These are phyloP conservation scores for Lithophane leautieri DNA, from an alignment of 2,888 invertebrate genomes.

Conservation along the genomic window DNA sequence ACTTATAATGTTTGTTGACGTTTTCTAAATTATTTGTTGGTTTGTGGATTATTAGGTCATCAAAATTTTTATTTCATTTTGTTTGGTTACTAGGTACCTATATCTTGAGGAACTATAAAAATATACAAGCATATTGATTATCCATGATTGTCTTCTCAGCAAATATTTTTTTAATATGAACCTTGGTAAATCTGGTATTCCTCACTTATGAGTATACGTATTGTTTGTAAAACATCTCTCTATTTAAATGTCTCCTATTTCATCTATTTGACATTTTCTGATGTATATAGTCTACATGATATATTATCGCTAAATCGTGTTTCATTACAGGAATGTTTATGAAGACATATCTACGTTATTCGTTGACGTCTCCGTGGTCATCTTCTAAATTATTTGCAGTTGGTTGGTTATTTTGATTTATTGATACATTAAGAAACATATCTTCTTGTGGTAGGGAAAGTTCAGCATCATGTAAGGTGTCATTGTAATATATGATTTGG, in stretches of 20 bases:
- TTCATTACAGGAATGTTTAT: slow-evolving; percentile 46
- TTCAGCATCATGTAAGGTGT: slow-evolving; percentile 45
- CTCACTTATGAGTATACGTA: not conserved
- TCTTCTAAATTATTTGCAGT: slow-evolving; percentile 53
- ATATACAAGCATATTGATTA: not conserved
- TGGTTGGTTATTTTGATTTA: slow-evolving; percentile 56
- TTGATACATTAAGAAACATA: slow-evolving; percentile 47
- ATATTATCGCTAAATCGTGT: slow-evolving; percentile 40
- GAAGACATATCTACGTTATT: slow-evolving; percentile 50
- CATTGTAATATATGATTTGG: slow-evolving; percentile 54
- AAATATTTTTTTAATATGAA: not conserved
- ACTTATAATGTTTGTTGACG: slow-evolving; percentile 29
- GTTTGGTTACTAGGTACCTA: no score
- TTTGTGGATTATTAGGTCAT: not conserved
- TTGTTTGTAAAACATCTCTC: not conserved
- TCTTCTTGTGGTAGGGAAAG: slow-evolving; percentile 54
- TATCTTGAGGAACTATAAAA: not conserved
- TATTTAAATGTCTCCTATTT: slow-evolving; percentile 24
- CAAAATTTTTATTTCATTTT: not conserved
- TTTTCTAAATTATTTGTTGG: slow-evolving; percentile 39
- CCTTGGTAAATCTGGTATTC: not conserved
- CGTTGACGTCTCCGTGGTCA: slow-evolving; percentile 29
- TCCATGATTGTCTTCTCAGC: not conserved
- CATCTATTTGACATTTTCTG: slow-evolving; percentile 32
- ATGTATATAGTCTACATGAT: slow-evolving; percentile 16